Percentiles rank a stretch among this genome's conserved stretches.
Conservation (phyloP, 2,888 invertebrate genomes). For the Drosophila subquinaria region DNA sequence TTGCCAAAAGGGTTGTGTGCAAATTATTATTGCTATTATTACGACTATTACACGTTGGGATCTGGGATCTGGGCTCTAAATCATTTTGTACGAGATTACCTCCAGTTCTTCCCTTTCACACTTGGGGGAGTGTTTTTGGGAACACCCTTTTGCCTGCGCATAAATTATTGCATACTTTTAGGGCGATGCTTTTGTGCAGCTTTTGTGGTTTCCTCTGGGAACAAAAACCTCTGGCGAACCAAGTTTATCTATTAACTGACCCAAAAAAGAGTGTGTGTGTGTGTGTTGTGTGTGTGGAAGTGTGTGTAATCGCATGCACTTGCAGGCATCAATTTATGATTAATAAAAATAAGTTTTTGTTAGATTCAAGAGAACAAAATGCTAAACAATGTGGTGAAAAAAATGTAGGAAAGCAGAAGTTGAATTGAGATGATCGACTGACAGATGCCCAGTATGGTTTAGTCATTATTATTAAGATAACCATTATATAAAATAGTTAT, state of each 20-base stretch:
- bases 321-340: conserved; percentile 71
- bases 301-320: conserved; percentile 28
- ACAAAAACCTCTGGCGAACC: neutral
- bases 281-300: neutral
- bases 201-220: conserved; percentile 12
- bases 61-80: conserved; percentile 43
- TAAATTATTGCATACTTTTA: conserved; percentile 54
- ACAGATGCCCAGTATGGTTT: neutral
- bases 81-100: conserved; percentile 63
- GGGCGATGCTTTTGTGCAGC: conserved; percentile 47
- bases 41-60: conserved; percentile 61
- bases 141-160: conserved; percentile 25
- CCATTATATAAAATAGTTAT: too few relatives aligned
- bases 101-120: neutral
- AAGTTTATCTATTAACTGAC: conserved; percentile 42
- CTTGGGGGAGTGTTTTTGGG: neutral
- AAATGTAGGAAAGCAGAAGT: neutral
- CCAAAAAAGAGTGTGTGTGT: conserved; percentile 19
- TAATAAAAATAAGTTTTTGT: conserved; percentile 68
- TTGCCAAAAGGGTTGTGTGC: conserved; percentile 70
- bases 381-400: conserved; percentile 7
- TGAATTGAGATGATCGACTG: neutral
- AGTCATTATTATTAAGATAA: too few relatives aligned
- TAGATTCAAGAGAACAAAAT: conserved; percentile 15
- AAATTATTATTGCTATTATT: conserved; percentile 78